Percentiles rank a stretch among this genome's conserved stretches.
These are phyloP conservation scores for Iselma pallidipennis DNA, from an alignment of 2,888 invertebrate species.

Conservation along the genomic window DNA sequence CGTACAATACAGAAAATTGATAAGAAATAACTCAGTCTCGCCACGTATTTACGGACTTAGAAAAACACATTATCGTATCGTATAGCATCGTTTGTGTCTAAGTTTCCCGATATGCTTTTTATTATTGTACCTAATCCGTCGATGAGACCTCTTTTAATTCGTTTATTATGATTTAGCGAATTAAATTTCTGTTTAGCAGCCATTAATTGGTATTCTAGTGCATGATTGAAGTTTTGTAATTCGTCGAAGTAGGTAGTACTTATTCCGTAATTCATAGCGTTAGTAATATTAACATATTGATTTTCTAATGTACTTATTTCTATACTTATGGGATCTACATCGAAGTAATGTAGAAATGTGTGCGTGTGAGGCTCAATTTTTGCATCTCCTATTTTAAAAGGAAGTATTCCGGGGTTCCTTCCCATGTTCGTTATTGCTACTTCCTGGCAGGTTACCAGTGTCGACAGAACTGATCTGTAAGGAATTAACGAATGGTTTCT, in stretches of 20 bases:
- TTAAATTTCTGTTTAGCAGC: no score
- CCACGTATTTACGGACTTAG: no score
- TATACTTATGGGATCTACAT: background rate
- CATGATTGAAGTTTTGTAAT: no score
- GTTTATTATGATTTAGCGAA: background rate
- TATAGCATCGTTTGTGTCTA: slow-evolving; percentile 16
- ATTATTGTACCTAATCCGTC: slow-evolving; percentile 15
- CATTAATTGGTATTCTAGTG: no score
- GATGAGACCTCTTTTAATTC: slow-evolving; percentile 16
- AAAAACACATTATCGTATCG: no score
- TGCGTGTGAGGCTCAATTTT: background rate
- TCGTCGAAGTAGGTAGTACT: background rate
- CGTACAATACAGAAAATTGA: no score
- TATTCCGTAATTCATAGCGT: background rate
- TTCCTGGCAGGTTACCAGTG: no score
- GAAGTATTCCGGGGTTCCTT: background rate
- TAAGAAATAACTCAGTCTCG: no score
- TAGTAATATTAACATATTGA: no score
- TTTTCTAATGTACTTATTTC: background rate
- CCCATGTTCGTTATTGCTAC: no score
- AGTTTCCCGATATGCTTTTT: slow-evolving; percentile 18
- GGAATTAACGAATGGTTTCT: no score
- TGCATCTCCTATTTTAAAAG: background rate
- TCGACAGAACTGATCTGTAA: no score
- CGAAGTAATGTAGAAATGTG: slow-evolving; percentile 1